phyloP scores from a whole-genome alignment of 2,113 vertebrate genomes.

The Scartelaos histophorus region DNA sequence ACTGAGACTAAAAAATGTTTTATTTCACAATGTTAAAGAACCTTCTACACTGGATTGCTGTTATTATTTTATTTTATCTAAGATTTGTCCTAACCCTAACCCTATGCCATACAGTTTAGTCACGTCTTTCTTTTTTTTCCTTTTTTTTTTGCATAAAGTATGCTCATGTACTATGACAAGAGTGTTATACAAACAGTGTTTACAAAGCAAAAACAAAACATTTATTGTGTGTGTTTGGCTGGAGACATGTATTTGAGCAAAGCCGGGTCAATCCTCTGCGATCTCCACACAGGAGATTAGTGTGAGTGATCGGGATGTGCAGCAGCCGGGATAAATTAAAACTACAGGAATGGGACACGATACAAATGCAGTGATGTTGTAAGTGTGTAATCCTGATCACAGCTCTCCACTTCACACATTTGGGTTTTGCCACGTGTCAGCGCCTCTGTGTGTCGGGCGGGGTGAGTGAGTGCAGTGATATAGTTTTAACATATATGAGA shows the following conservation, averaged over 20 bases:
- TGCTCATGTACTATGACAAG: too few species aligned
- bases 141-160: too few species aligned
- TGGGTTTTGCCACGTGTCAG: constrained; percentile 41
- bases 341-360: not conserved
- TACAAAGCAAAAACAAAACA: constrained; percentile 25
- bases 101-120: too few species aligned
- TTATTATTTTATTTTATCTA: too few species aligned
- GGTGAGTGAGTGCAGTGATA: not conserved
- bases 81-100: too few species aligned
- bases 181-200: not conserved
- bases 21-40: too few species aligned
- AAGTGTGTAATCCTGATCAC: not conserved
- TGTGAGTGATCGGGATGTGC: constrained; percentile 64
- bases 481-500: constrained; percentile 36
- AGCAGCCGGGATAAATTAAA: constrained; percentile 27
- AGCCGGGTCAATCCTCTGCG: constrained; percentile 15
- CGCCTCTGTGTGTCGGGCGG: constrained; percentile 5
- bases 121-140: too few species aligned
- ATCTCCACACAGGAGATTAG: constrained; percentile 31
- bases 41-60: too few species aligned
- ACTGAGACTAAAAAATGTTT: too few species aligned
- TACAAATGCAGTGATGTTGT: constrained; percentile 5
- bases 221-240: constrained; percentile 6
- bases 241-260: constrained; percentile 4
- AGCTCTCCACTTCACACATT: constrained; percentile 3